Evolutionary conservation across 1,140 invertebrate species (phyloP), one percentile per base, ranked within the genome.

Genomic region (Heliothis virescens): DNA sequence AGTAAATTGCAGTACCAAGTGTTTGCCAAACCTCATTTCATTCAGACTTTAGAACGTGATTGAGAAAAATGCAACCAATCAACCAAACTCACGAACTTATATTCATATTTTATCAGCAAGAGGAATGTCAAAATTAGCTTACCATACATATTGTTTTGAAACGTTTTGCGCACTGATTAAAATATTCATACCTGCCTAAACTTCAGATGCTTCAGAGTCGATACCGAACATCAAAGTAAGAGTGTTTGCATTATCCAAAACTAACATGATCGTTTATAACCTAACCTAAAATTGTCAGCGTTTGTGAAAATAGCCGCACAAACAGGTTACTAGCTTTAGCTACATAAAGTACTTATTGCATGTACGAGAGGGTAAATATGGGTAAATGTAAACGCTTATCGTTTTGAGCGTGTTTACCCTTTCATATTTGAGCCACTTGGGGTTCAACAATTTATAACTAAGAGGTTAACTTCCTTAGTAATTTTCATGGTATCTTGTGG

Each of bases 391-490:
- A 71, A 52, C 21, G 67, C 67, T 71, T 48, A 21, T 10, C 67
- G 21, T 29, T 48, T n/a, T 48, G 18, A 41, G 16, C 63, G 3
- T n/a, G 63, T 48, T 48, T 21, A 21, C 41, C 16, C 48, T 29
- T n/a, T 9, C 4, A 57, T 57, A 72, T 15, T 72, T 72, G 1
- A 72, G 11, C 67, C 67, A 71, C 69, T 12, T 26, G n/a, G 47
- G 18, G 48, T 29, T 52, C 41, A 80, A 80, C 79, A 80, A 80
- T 80, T 80, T 80, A 72, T 80, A 80, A 80, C 79, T 80, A 74
- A 12, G 34, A 80, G 74, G 48, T 79, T 79, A 29, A 79, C 34
- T 34, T 11, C 48, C 57, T 55, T 59, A 74, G 48, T 67, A 67
- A 73, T 80, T 57, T 53, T 5, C 48, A 16, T 9, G 48, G 29